Percentiles rank a stretch among this genome's conserved stretches.
Evolutionary conservation across 2,113 vertebrate genomes (phyloP).

Genomic region (Lutjanus erythropterus): DNA sequence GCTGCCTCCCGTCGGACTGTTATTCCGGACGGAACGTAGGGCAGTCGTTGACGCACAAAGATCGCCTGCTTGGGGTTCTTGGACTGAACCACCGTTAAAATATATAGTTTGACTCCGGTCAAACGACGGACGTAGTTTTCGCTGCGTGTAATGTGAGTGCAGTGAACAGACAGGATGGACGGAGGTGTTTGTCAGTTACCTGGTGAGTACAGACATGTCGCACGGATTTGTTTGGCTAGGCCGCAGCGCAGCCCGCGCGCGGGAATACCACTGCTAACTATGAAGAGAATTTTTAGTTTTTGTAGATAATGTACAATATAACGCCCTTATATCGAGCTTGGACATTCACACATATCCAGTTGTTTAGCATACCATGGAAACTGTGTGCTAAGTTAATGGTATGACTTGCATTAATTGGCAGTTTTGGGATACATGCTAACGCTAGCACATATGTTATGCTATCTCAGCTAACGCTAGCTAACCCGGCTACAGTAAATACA

Average conservation of each 20-base stretch:
- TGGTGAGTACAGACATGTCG: constrained; percentile 61
- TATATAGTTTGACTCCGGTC: neutral
- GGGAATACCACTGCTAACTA: constrained; percentile 65
- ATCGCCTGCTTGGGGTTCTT: constrained; percentile 1
- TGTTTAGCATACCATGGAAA: accelerated
- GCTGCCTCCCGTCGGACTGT: constrained; percentile 42
- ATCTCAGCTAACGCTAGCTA: constrained; percentile 20
- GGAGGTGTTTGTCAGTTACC: constrained; percentile 41
- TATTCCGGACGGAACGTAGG: constrained; percentile 53
- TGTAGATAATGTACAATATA: accelerated
- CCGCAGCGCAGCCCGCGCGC: constrained; percentile 72
- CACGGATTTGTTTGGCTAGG: constrained; percentile 68
- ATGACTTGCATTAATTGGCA: neutral
- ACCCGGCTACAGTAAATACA: neutral
- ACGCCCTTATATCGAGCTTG: accelerated
- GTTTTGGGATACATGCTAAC: neutral
- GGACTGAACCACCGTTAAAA: neutral
- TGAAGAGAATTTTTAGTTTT: accelerated
- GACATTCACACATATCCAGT: accelerated
- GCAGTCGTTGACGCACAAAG: constrained; percentile 69
- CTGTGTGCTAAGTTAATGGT: accelerated
- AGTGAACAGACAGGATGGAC: constrained; percentile 62
- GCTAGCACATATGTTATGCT: neutral
- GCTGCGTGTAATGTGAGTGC: constrained; percentile 40
- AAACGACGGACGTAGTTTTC: neutral